Conservation (phyloP, 1,140 invertebrate species). For the Zaprionus tsacasi region DNA sequence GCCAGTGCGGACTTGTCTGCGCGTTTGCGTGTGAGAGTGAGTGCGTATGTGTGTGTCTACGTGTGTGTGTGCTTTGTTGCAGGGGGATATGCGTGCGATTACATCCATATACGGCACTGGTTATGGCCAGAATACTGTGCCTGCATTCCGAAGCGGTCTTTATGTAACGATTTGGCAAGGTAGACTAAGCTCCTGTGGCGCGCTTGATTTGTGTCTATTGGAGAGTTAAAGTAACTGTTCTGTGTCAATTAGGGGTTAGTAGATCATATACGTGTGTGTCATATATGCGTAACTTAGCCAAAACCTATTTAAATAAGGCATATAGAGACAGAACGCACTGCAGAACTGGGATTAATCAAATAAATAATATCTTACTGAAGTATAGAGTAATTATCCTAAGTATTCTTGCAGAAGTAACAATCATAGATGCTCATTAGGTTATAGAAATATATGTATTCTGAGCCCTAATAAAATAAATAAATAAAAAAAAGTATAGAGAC, state of each 20-base stretch:
- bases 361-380: too few relatives aligned
- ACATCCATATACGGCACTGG: conserved; percentile 55
- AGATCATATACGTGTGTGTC: too few relatives aligned
- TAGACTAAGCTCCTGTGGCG: conserved; percentile 15
- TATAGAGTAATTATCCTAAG: too few relatives aligned
- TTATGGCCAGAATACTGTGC: conserved; percentile 33
- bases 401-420: too few relatives aligned
- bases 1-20: not conserved
- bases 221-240: not conserved
- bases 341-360: too few relatives aligned
- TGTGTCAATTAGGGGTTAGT: not conserved
- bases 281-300: not conserved
- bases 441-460: too few relatives aligned
- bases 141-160: conserved; percentile 14
- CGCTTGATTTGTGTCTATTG: not conserved
- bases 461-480: too few relatives aligned
- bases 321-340: too few relatives aligned
- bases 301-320: too few relatives aligned
- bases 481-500: too few relatives aligned
- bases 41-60: not conserved
- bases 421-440: too few relatives aligned
- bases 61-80: conserved; percentile 7
- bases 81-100: conserved; percentile 32
- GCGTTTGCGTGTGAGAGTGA: not conserved
- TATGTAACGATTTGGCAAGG: conserved; percentile 28